phyloP scores from a whole-genome alignment of 35 echinoderm and acorn worm genomes.

The Heliocidaris tuberculata region DNA sequence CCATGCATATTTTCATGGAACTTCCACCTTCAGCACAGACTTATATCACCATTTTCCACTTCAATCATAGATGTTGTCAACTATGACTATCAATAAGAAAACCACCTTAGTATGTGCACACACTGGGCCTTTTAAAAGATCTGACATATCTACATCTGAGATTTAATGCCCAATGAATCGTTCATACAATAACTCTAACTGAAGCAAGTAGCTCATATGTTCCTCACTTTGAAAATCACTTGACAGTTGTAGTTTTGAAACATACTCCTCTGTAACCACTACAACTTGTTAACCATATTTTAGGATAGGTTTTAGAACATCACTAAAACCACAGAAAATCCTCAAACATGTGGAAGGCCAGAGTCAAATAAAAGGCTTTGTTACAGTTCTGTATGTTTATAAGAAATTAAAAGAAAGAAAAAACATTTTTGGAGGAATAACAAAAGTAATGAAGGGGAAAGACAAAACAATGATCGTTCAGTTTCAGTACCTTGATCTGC shows the following conservation, averaged over 20 bases:
- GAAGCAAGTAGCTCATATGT: no score
- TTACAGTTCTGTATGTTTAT: background rate
- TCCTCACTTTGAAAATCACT: no score
- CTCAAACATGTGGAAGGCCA: background rate
- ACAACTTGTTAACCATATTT: no score
- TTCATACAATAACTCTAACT: no score
- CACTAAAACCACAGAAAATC: background rate
- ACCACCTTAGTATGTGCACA: background rate
- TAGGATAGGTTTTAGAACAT: no score
- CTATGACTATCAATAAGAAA: background rate
- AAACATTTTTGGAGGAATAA: background rate
- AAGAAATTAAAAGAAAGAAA: background rate
- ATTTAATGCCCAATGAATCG: no score
- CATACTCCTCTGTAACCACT: no score
- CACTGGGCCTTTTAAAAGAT: background rate
- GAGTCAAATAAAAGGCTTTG: background rate
- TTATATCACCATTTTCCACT: background rate
- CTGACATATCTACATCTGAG: background rate
- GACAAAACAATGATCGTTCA: background rate
- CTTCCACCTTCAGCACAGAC: background rate
- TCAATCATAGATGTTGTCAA: background rate
- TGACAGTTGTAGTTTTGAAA: no score
- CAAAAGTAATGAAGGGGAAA: background rate
- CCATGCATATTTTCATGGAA: background rate
- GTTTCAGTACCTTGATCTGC: background rate